Base-by-base conservation (phyloP, 2,113 vertebrate genomes). In the Marmota flaviventris region DNA sequence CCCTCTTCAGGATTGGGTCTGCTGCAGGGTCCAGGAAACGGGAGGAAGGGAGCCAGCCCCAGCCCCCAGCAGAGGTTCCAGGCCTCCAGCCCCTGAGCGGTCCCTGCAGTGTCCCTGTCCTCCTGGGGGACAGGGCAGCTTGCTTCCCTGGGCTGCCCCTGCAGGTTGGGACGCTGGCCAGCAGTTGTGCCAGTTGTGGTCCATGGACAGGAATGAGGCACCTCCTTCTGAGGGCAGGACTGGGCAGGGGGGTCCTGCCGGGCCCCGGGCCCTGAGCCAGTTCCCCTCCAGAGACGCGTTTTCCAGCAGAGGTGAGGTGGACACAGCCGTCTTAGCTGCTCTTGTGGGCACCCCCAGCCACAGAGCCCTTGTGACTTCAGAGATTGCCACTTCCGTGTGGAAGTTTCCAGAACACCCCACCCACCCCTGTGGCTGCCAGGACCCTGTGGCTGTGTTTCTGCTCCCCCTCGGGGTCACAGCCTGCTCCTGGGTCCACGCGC, bases 251-350 rank as follows among this genome's bases (percentile, higher is more conserved):
- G 32, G 5, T 25, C 24, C 45, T 7, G 2, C 9, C 11, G 0
- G 12, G 13, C 32, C 24, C 37, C 14, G 11, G 5, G 11, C 2
- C 12, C 5, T 0, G 1, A 29, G 32, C 56, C 27, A 11, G 13
- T 39, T 27, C 51, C 45, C 25, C 48, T 34, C 12, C 69, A 37
- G 63, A 76, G 42, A 11, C 1, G 5, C 20, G 7, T 45, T 61
- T 79, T 53, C 70, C 58, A 20, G 2, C 1, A 4, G 27, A 1
- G 24, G 14, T 6, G 34, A 32, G 3, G 20, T 37, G n/a, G 56
- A 34, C 0, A 1, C 0, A 4, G 37, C 29, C 0, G 0, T 53
- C 20, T 18, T 4, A 13, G 11, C 76, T n/a, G 42, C 27, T 32
- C 45, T 2, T 12, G 2, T 0, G 63, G 82, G 11, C 11, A 3